Percentiles rank a stretch among this genome's conserved stretches.
phyloP scores from a whole-genome alignment of 2,113 vertebrate genomes.

The Stictonetta naevosa region DNA sequence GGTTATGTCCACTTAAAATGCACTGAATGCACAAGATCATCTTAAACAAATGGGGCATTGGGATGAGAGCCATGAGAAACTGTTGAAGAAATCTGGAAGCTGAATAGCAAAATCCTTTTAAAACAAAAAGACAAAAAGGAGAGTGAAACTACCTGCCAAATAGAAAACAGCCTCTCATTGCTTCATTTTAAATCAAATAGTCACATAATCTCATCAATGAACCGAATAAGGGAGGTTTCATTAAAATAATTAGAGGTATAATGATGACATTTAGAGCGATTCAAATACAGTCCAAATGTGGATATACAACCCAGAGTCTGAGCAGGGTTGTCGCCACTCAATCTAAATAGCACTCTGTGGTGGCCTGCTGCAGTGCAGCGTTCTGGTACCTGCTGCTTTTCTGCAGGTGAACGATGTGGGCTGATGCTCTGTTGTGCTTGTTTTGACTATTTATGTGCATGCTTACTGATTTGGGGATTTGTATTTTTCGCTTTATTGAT shows the following conservation, averaged over 20 bases:
- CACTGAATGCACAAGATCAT: not conserved
- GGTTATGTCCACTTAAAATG: not conserved
- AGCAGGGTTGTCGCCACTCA: not conserved
- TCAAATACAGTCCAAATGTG: not conserved
- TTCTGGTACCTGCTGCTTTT: not conserved
- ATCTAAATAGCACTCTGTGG: not conserved
- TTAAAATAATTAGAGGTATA: not conserved
- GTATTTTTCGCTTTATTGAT: not conserved
- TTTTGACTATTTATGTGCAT: not conserved
- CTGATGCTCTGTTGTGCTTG: rapidly evolving
- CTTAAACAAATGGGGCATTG: not conserved
- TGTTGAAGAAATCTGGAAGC: not conserved
- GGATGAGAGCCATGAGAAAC: not conserved
- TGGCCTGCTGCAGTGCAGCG: not conserved
- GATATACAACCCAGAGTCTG: not conserved
- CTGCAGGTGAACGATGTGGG: not conserved
- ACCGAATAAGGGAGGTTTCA: not conserved
- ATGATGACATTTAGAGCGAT: not conserved
- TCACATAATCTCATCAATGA: not conserved
- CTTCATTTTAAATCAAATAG: not conserved
- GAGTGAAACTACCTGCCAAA: not conserved
- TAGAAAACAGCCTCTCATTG: not conserved
- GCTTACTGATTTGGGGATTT: not conserved
- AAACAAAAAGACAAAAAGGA: not conserved
- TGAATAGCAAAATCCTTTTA: not conserved